A percentile compares a stretch with the other conserved stretches of the same genome.
Evolutionary conservation across 1,140 invertebrate genomes (phyloP).

Genomic region (Nylanderia fulva): DNA sequence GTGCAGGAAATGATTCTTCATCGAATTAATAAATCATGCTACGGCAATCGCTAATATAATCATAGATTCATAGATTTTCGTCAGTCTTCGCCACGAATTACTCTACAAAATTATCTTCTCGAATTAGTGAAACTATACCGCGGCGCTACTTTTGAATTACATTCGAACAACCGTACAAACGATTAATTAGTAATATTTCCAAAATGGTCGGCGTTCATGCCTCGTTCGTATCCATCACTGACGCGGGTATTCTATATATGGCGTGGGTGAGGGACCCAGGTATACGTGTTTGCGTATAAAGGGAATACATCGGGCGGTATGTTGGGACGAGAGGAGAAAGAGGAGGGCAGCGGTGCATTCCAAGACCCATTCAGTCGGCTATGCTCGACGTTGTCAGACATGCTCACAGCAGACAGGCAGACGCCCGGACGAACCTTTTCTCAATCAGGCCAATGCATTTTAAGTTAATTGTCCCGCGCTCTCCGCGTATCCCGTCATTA

Average conservation of each 20-base stretch:
- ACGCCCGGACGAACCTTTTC: constrained; percentile 75
- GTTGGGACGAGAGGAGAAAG: constrained; percentile 59
- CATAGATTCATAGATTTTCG: constrained; percentile 27
- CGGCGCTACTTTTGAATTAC: not conserved
- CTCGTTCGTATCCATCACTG: constrained; percentile 70
- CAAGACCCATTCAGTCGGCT: constrained; percentile 82
- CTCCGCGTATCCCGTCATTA: constrained; percentile 71
- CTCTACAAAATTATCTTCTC: constrained; percentile 7
- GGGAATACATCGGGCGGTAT: constrained; percentile 74
- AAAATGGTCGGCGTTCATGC: not conserved
- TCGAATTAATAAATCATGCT: constrained; percentile 54
- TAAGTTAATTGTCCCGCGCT: constrained; percentile 78
- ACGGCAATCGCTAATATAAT: not conserved
- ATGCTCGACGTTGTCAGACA: constrained; percentile 83
- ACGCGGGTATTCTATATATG: constrained; percentile 61
- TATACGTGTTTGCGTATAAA: constrained; percentile 76
- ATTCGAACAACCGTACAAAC: not conserved
- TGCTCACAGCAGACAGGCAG: constrained; percentile 80
- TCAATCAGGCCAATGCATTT: constrained; percentile 77
- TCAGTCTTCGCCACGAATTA: constrained; percentile 11
- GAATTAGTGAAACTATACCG: constrained; percentile 8
- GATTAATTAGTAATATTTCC: constrained; percentile 8
- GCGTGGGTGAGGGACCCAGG: constrained; percentile 70
- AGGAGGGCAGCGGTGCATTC: constrained; percentile 77
- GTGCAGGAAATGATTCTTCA: constrained; percentile 54